Conservation (phyloP, 1,140 invertebrate species). For the Neocloeon triangulifer region DNA sequence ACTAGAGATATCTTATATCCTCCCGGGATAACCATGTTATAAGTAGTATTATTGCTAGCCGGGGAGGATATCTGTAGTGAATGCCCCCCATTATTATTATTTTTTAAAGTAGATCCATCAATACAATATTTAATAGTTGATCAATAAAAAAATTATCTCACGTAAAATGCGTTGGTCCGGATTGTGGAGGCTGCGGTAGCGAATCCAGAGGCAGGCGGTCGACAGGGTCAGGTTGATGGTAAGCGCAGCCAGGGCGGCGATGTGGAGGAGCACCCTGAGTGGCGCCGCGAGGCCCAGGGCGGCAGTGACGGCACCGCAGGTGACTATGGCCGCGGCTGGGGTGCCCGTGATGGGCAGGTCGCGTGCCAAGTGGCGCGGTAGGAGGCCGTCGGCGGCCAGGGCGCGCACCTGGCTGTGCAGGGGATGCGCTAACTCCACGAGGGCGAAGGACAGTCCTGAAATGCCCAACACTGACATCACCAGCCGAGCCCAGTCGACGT, state of each 20-base stretch:
- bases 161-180: too few species aligned
- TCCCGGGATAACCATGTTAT: too few species aligned
- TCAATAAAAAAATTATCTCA: too few species aligned
- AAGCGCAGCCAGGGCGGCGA: not conserved
- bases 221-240: not conserved
- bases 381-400: slow-evolving; percentile 28
- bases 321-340: slow-evolving; percentile 37
- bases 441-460: slow-evolving; percentile 27
- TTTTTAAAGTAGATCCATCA: too few species aligned
- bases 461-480: slow-evolving; percentile 32
- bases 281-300: not conserved
- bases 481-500: slow-evolving; percentile 32
- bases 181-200: too few species aligned
- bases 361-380: slow-evolving; percentile 34
- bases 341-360: slow-evolving; percentile 36
- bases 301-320: slow-evolving; percentile 21
- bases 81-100: too few species aligned
- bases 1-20: too few species aligned
- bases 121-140: too few species aligned
- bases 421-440: slow-evolving; percentile 33
- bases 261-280: not conserved
- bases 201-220: not conserved
- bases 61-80: too few species aligned
- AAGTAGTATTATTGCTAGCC: too few species aligned
- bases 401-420: slow-evolving; percentile 30